Evolutionary conservation across 2,888 invertebrate species (phyloP), one percentile per base, ranked within the genome.

Genomic region (Dichetophora obliterata): DNA sequence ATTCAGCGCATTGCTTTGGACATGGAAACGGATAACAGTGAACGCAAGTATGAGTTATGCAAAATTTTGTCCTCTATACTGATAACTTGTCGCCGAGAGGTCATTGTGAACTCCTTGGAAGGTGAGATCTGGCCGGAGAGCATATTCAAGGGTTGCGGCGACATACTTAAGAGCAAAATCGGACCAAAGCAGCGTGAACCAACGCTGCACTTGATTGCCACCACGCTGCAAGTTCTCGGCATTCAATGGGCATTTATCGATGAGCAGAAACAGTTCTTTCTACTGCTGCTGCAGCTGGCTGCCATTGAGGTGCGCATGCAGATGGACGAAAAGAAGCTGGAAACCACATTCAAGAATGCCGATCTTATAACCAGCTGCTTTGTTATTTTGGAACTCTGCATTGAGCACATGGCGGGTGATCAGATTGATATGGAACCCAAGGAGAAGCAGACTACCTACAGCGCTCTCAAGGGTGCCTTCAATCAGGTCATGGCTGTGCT

Each of bases 281-380:
- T 97, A 83, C 90, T 97, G 24, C 90, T 97, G 14, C 92, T 97
- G 76, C 97, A 98, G 87, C 90, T 98, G 76, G 94, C 95, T 83
- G 96, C 96, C 70, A 95, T 98, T 86, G 98, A 98, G 91, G 94
- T 98, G 1, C 92, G 97, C 85, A 97, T 98, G 97, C 95, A 96
- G 82, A 91, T 98, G 80, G 98, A 98, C 85, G 95, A 96, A 81
- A 94, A 94, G 84, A 94, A 93, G 85, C 91, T 96, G 82, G 95
- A 95, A 87, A 92, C 95, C 84, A 94, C 95, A 1, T 92, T 93
- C 87, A 91, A 92, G 61, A 94, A 95, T 87, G 93, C 93, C 68
- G 94, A 95, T 79, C 90, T 96, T 65, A 91, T 96, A n/a, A 94
- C 94, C 9, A 92, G 95, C 69, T 96, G 96, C 85, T 97, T 96